phyloP scores from a whole-genome alignment of 2,113 vertebrate genomes.

The Pimephales promelas region DNA sequence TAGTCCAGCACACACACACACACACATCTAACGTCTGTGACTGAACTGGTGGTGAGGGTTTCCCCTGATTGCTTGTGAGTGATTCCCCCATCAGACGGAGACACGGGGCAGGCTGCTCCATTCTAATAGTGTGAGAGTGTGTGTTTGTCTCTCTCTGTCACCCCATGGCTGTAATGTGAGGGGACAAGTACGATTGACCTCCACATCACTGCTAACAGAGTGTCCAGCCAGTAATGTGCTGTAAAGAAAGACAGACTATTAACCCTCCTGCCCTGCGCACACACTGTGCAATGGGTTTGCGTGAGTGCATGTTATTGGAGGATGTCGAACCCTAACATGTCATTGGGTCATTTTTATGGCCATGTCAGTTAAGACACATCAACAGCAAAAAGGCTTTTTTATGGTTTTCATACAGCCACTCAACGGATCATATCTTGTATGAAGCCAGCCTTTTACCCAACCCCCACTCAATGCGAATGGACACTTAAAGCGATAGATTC shows the following conservation, averaged over 20 bases:
- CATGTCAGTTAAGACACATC: conserved; percentile 36
- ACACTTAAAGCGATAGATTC: background rate
- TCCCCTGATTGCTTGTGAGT: conserved; percentile 54
- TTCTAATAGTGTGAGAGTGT: conserved; percentile 52
- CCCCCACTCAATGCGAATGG: background rate
- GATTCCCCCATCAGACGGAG: conserved; percentile 49
- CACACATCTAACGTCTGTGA: conserved; percentile 1
- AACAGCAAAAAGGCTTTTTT: conserved; percentile 37
- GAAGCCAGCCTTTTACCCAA: background rate
- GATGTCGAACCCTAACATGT: conserved; percentile 48
- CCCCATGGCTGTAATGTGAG: conserved; percentile 53
- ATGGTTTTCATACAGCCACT: conserved; percentile 37
- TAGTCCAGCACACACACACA: conserved; percentile 21
- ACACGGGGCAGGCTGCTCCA: conserved; percentile 31
- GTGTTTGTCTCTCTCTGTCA: conserved; percentile 54
- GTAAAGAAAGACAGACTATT: conserved; percentile 61
- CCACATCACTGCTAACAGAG: conserved; percentile 59
- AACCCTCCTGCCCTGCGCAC: conserved; percentile 51
- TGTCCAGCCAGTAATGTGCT: conserved; percentile 59
- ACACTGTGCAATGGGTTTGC: conserved; percentile 33
- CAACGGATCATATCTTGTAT: conserved; percentile 31
- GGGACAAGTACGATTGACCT: conserved; percentile 59
- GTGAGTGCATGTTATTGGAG: conserved; percentile 23
- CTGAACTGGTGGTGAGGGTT: conserved; percentile 31
- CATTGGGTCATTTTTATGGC: conserved; percentile 49